These are phyloP conservation scores for Arenaria interpres DNA, from an alignment of 2,113 vertebrate species.

Conservation along the genomic window DNA sequence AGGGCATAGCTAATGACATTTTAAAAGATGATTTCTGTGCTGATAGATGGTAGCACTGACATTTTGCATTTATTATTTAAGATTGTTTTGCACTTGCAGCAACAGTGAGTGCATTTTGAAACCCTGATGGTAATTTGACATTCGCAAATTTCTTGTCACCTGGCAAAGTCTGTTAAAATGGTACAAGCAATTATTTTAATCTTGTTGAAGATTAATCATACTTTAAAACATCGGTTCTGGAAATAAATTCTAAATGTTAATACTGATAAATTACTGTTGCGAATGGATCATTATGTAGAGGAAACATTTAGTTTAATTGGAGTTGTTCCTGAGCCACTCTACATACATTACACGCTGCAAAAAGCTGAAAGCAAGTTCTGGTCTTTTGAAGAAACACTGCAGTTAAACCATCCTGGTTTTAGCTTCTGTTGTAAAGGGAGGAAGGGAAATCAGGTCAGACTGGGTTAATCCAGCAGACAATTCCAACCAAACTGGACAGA, in stretches of 20 bases:
- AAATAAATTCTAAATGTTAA: slow-evolving; percentile 57
- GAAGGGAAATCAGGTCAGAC: not conserved
- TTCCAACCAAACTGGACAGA: not conserved
- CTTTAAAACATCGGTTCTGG: slow-evolving; percentile 13
- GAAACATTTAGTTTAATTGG: slow-evolving; percentile 52
- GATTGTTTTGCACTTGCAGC: slow-evolving; percentile 20
- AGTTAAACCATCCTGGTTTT: not conserved
- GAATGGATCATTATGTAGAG: slow-evolving; percentile 9
- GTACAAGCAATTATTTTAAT: slow-evolving; percentile 56
- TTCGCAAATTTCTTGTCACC: slow-evolving; percentile 47
- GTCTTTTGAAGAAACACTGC: not conserved
- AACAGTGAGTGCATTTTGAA: slow-evolving; percentile 12
- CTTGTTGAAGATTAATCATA: slow-evolving; percentile 37
- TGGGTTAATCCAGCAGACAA: not conserved
- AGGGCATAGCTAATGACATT: not conserved
- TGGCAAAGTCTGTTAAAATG: slow-evolving; percentile 40
- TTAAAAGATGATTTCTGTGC: not conserved
- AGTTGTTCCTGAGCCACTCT: not conserved
- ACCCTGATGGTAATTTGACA: slow-evolving; percentile 24
- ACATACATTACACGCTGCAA: not conserved
- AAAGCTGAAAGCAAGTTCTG: not conserved
- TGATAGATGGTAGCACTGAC: slow-evolving; percentile 7
- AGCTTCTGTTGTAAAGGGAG: not conserved
- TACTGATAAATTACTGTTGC: slow-evolving; percentile 20
- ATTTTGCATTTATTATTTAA: slow-evolving; percentile 38